phyloP scores from a whole-genome alignment of 30 jellyfish, hydroid and myxozoan species.

The Mastigias papua region DNA sequence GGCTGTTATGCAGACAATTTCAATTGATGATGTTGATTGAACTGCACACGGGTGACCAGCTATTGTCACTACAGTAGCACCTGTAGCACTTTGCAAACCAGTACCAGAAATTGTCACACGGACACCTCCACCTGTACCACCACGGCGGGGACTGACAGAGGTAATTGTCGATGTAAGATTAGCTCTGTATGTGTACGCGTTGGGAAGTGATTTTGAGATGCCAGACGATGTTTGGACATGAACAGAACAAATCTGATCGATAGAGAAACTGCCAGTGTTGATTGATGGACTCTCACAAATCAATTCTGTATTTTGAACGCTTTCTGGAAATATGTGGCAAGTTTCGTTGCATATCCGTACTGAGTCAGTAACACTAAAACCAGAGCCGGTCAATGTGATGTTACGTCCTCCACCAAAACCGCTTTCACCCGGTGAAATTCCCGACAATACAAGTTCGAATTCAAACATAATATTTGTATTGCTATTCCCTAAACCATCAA shows the following conservation, averaged over 20 bases:
- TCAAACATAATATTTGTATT: conserved; percentile 45
- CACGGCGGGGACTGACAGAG: conserved; percentile 88
- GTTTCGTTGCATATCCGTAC: conserved; percentile 73
- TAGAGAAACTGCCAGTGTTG: conserved; percentile 11
- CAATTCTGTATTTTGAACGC: conserved; percentile 35
- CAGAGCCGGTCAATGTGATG: conserved; percentile 76
- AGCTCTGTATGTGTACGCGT: conserved; percentile 76
- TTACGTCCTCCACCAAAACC: conserved; percentile 96
- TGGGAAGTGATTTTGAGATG: conserved; percentile 10
- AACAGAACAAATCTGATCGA: conserved; percentile 52
- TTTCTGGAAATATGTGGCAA: conserved; percentile 25
- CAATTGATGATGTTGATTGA: conserved; percentile 44
- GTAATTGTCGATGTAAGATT: conserved; percentile 78
- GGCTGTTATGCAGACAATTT: conserved; percentile 74
- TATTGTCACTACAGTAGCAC: conserved; percentile 72
- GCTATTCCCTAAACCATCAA: conserved; percentile 66
- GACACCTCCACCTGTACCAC: conserved; percentile 99
- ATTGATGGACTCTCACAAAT: conserved; percentile 65
- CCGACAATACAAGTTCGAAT: conserved; percentile 54
- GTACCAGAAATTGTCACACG: conserved; percentile 83
- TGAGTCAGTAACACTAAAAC: conserved; percentile 69
- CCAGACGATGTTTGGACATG: conserved; percentile 47
- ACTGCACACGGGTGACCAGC: conserved; percentile 81
- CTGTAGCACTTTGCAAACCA: conserved; percentile 56
- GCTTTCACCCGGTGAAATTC: conserved; percentile 67